Evolutionary conservation across 2,797 vertebrate genomes (phyloP).

Genomic region (Anniella stebbinsi): DNA sequence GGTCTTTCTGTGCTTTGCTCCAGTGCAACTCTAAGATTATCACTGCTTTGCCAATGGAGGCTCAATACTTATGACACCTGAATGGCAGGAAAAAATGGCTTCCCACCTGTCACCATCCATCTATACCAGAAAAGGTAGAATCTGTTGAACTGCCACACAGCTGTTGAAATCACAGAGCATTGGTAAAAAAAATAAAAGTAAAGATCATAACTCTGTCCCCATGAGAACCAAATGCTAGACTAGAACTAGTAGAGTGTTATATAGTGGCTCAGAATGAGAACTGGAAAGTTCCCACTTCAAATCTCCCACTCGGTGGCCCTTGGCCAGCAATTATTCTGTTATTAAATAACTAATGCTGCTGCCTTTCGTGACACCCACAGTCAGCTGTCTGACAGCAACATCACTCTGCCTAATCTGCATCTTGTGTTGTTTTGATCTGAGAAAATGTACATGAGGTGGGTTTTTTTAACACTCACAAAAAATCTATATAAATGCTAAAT

Average conservation of each 20-base stretch:
- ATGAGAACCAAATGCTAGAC: not conserved
- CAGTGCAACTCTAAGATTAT: too few relatives aligned
- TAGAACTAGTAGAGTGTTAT: not conserved
- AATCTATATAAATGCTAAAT: not conserved
- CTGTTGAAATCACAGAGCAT: not conserved
- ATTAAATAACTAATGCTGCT: not conserved
- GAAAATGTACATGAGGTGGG: not conserved
- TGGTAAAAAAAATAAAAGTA: not conserved
- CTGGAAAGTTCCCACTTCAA: not conserved
- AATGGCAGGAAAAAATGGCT: not conserved
- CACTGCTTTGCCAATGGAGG: not conserved
- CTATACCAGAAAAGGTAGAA: not conserved
- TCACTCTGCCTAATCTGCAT: not conserved
- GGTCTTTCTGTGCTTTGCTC: too few relatives aligned
- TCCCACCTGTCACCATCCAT: not conserved
- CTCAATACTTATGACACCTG: too few relatives aligned
- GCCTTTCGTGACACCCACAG: not conserved
- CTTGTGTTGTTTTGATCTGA: not conserved
- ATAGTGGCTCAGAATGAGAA: not conserved
- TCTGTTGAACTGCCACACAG: not conserved
- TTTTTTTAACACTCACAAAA: not conserved
- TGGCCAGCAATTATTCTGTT: not conserved
- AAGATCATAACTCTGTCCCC: not conserved
- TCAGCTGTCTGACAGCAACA: not conserved
- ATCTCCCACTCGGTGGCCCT: not conserved